These are phyloP conservation scores for Epinephelus coioides DNA, from an alignment of 2,797 vertebrate species.

Conservation along the genomic window DNA sequence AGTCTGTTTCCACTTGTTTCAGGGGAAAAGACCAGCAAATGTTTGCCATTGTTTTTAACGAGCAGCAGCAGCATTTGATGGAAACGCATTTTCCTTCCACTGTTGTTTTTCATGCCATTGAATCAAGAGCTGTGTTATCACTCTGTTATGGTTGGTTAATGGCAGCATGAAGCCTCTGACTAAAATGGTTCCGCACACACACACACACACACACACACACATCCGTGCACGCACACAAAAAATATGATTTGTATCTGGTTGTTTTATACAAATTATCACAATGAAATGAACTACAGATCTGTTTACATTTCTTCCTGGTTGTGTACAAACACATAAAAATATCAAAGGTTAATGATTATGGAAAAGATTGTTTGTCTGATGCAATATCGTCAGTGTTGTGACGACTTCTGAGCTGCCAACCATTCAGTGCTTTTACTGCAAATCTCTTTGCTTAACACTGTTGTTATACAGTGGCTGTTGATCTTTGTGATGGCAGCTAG, in stretches of 20 bases:
- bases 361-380: neutral
- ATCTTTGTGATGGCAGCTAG: neutral
- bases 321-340: neutral
- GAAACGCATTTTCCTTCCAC: slow-evolving; percentile 74
- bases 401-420: neutral
- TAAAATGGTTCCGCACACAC: slow-evolving; percentile 7
- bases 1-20: slow-evolving; percentile 78
- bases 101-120: slow-evolving; percentile 56
- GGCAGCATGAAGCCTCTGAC: slow-evolving; percentile 46
- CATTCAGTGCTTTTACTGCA: neutral
- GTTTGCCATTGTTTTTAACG: slow-evolving; percentile 78
- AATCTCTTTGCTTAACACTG: neutral
- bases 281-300: slow-evolving; percentile 9
- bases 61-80: slow-evolving; percentile 64
- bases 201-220: neutral
- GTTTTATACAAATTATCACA: slow-evolving; percentile 19
- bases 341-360: neutral
- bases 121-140: slow-evolving; percentile 62
- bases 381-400: neutral
- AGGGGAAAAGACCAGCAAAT: slow-evolving; percentile 61
- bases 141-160: slow-evolving; percentile 57
- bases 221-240: neutral
- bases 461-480: neutral
- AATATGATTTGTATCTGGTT: slow-evolving; percentile 3
- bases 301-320: slow-evolving; percentile 1